These are phyloP conservation scores for Cheilosia urbana DNA, from an alignment of 2,888 invertebrate species.

Conservation along the genomic window DNA sequence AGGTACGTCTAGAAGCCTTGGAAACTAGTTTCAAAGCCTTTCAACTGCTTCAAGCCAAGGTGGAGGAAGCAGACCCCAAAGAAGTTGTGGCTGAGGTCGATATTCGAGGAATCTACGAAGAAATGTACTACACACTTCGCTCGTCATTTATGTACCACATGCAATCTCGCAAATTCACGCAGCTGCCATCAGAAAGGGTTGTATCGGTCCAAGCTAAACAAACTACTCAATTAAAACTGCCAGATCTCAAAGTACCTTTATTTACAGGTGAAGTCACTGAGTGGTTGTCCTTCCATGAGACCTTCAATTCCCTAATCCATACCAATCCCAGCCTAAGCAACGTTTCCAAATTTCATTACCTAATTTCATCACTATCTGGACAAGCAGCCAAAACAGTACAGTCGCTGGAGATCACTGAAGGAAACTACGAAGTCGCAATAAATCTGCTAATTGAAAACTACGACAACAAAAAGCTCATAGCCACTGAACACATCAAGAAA, in stretches of 20 bases:
- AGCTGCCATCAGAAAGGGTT: conserved; percentile 6
- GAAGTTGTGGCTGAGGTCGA: not conserved
- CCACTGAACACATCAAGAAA: conserved; percentile 11
- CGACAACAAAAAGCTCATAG: conserved; percentile 29
- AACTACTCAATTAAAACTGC: conserved; percentile 25
- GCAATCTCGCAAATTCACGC: not conserved
- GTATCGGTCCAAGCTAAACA: conserved; percentile 2
- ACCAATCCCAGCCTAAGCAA: conserved; percentile 5
- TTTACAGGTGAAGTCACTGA: conserved; percentile 25
- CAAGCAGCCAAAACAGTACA: conserved; percentile 10
- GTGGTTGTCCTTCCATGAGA: conserved; percentile 29
- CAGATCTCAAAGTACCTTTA: conserved; percentile 22
- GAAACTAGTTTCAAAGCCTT: conserved; percentile 27
- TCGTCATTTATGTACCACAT: conserved; percentile 7
- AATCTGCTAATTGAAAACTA: conserved; percentile 19
- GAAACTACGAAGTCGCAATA: conserved; percentile 24
- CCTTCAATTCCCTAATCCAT: conserved; percentile 27
- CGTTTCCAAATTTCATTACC: conserved; percentile 15
- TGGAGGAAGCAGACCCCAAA: conserved; percentile 21
- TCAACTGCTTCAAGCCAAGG: conserved; percentile 5
- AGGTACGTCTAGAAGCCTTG: conserved; percentile 21
- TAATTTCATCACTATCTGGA: conserved; percentile 9
- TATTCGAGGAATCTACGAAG: conserved; percentile 21
- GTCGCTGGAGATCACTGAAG: conserved; percentile 26
- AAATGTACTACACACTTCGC: conserved; percentile 14